Conservation (phyloP, 2,888 invertebrate species). For the Drosophila rellima region DNA sequence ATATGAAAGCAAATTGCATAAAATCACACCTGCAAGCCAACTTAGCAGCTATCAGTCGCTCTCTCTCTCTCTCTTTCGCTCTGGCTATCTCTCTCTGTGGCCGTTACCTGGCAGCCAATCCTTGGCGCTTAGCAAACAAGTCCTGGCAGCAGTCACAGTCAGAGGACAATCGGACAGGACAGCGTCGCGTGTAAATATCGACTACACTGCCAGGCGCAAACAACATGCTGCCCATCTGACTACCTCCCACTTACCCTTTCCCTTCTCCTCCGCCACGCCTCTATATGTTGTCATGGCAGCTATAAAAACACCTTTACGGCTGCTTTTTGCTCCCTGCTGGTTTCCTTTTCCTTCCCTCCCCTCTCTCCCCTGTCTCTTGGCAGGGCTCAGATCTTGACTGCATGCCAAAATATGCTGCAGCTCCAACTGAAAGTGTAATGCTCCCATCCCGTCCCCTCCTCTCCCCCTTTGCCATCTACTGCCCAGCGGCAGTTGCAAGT, state of each 20-base stretch:
- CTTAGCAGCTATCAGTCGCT: conserved; percentile 70
- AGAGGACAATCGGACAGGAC: conserved; percentile 38
- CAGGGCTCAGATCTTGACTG: conserved; percentile 73
- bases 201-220: conserved; percentile 65
- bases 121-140: conserved; percentile 68
- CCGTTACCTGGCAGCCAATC: conserved; percentile 75
- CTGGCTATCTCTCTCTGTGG: not conserved
- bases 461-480: conserved; percentile 4
- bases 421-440: conserved; percentile 17
- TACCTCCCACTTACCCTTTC: conserved; percentile 2
- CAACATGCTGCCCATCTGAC: conserved; percentile 70
- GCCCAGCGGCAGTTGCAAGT: conserved; percentile 54
- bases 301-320: conserved; percentile 79
- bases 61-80: conserved; percentile 1
- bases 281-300: conserved; percentile 48
- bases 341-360: not conserved
- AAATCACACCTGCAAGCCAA: conserved; percentile 83
- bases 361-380: not conserved
- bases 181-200: conserved; percentile 72
- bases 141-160: conserved; percentile 42
- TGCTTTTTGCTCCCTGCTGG: conserved; percentile 24
- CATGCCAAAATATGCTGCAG: conserved; percentile 65
- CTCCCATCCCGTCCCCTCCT: conserved; percentile 18
- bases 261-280: not conserved
- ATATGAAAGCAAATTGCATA: conserved; percentile 84